A percentile compares a stretch with the other conserved stretches of the same genome.
Conservation (phyloP, 2,113 vertebrate genomes). For the Murina feae region DNA sequence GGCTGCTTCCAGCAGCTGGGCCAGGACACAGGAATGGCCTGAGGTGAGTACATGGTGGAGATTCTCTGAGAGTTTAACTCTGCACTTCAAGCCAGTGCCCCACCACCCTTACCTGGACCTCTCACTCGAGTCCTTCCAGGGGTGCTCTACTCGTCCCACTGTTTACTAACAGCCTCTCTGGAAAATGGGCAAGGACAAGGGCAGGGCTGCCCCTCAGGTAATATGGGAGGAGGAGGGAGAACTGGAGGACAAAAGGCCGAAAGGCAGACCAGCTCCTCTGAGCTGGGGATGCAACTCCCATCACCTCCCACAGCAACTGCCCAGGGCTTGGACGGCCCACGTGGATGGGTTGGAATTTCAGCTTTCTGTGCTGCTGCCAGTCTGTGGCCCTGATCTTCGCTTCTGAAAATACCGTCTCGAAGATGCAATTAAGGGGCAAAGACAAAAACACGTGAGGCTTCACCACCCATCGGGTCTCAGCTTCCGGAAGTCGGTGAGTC, state of each 20-base stretch:
- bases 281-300: not conserved
- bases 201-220: not conserved
- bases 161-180: not conserved
- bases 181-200: not conserved
- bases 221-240: not conserved
- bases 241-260: not conserved
- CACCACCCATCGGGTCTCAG: not conserved
- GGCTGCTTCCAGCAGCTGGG: not conserved
- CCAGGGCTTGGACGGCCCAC: not conserved
- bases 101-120: not conserved
- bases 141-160: not conserved
- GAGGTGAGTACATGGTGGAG: fast-evolving
- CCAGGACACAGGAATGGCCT: not conserved
- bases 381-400: not conserved
- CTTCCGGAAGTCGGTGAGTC: not conserved
- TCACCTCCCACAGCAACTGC: not conserved
- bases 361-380: not conserved
- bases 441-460: not conserved
- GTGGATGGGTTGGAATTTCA: not conserved
- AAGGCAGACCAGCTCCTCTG: not conserved
- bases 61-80: not conserved
- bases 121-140: not conserved
- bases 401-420: not conserved
- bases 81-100: not conserved
- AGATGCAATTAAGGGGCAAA: not conserved